phyloP scores from a whole-genome alignment of 1,140 invertebrate species.

The Myzus persicae region DNA sequence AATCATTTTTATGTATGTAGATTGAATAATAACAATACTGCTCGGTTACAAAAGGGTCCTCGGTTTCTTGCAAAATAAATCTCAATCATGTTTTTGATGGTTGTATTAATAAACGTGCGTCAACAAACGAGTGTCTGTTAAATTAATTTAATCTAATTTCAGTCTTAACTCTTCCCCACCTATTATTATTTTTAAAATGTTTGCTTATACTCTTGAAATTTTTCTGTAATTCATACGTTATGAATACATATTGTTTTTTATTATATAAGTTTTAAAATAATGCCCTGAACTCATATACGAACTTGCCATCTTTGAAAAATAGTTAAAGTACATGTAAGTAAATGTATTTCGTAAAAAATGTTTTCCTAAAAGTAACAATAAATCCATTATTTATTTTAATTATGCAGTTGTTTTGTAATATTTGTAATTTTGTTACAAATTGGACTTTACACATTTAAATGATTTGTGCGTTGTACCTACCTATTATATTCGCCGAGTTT shows the following conservation, averaged over 20 bases:
- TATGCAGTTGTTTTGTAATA: background rate
- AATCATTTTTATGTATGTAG: background rate
- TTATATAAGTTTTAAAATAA: too few species aligned
- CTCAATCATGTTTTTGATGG: background rate
- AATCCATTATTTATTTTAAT: background rate
- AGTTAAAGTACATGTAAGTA: too few species aligned
- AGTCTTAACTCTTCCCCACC: background rate
- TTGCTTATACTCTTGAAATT: background rate
- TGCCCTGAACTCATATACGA: too few species aligned
- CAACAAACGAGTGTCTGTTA: background rate
- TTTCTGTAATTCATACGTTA: background rate
- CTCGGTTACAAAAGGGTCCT: background rate
- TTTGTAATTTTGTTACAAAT: background rate
- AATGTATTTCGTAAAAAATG: background rate
- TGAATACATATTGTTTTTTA: too few species aligned
- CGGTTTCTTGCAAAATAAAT: background rate
- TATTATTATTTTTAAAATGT: slow-evolving; percentile 1
- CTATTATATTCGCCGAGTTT: too few species aligned
- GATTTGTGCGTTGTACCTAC: too few species aligned
- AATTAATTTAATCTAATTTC: background rate
- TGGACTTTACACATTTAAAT: too few species aligned
- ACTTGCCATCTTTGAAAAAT: too few species aligned
- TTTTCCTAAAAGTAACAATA: background rate
- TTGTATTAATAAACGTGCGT: background rate
- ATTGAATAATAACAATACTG: background rate